Base-by-base conservation (phyloP, 2,888 invertebrate species). In the Morpho achilles region DNA sequence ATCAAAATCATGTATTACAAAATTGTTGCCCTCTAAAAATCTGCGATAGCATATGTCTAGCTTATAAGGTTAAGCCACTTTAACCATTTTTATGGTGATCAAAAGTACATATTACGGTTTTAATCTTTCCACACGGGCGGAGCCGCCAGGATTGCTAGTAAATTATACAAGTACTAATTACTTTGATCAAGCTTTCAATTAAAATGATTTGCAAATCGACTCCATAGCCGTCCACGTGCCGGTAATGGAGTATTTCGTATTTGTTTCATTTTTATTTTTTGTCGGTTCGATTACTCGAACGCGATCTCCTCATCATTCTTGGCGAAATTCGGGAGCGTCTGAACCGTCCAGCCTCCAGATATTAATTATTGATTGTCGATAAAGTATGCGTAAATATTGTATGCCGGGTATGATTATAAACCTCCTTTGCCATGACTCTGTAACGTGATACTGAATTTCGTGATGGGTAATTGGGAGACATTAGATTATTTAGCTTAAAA, bases 351-450 rank as follows among this genome's bases (percentile, higher is more conserved):
- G 81, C 80, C 80, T 77, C 77, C 79, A 82, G 87, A 86, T 89
- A 90, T 90, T 90, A 89, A 90, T 90, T 90, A 89, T 87, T 87
- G 89, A 89, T 90, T 86, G 88, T 82, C 84, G 88, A 88, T 89
- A 84, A 87, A 75, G 75, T 75, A 77, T 83, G 79, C 84, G 80
- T 85, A 85, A 84, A 84, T 84, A 82, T 82, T 79, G 77, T 75
- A 76, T 76, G 75, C 74, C 68, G 73, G 73, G 70, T 73, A 72
- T 76, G 72, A 74, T 75, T 76, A 79, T 76, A 68, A 71, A 68
- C 68, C 62, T 61, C 66, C 68, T 68, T 68, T 70, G 70, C 62
- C 70, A 69, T 72, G 68, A 69, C 67, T 60, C 63, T 55, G 62
- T 60, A 66, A 59, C 53, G 50, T 41, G 59, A 59, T 59, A 59